Evolutionary conservation across 2,797 vertebrate genomes (phyloP).

Genomic region (Notolabrus celidotus): DNA sequence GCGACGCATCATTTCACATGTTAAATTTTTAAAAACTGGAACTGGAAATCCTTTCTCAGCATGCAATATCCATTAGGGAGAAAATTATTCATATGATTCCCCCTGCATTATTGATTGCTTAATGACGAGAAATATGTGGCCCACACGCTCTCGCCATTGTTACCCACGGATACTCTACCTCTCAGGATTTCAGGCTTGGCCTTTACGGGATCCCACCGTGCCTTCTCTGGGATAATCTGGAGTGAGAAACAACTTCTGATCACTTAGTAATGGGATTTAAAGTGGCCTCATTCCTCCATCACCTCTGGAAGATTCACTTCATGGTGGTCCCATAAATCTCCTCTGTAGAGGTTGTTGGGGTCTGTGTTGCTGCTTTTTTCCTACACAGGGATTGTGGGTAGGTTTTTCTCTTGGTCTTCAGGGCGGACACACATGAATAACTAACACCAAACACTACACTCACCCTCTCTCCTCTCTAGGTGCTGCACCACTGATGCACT

Average conservation of each 20-base stretch:
- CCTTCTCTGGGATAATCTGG: slow-evolving; percentile 40
- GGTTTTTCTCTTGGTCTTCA: slow-evolving; percentile 30
- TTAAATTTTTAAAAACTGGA: slow-evolving; percentile 87
- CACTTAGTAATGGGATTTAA: slow-evolving; percentile 73
- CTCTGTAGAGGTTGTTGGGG: slow-evolving; percentile 44
- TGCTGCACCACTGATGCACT: slow-evolving; percentile 44
- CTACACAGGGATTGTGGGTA: slow-evolving; percentile 14
- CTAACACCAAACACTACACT: slow-evolving; percentile 50
- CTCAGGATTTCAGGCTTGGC: slow-evolving; percentile 55
- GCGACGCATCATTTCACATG: slow-evolving; percentile 88
- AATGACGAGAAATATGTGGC: slow-evolving; percentile 83
- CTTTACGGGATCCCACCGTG: slow-evolving; percentile 47
- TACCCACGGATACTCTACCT: slow-evolving; percentile 58
- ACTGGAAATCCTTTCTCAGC: slow-evolving; percentile 87
- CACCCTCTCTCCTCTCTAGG: slow-evolving; percentile 16
- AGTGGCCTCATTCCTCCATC: slow-evolving; percentile 66
- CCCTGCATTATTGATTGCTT: slow-evolving; percentile 85
- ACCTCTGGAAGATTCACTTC: slow-evolving; percentile 61
- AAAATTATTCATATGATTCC: slow-evolving; percentile 88
- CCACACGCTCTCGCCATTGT: slow-evolving; percentile 77
- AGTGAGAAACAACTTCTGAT: slow-evolving; percentile 76
- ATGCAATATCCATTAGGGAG: slow-evolving; percentile 88
- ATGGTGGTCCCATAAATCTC: slow-evolving; percentile 66
- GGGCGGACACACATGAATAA: slow-evolving; percentile 60
- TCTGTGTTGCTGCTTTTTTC: slow-evolving; percentile 39